These are phyloP conservation scores for Cataglyphis albicans DNA, from an alignment of 2,888 invertebrate genomes.

Conservation along the genomic window DNA sequence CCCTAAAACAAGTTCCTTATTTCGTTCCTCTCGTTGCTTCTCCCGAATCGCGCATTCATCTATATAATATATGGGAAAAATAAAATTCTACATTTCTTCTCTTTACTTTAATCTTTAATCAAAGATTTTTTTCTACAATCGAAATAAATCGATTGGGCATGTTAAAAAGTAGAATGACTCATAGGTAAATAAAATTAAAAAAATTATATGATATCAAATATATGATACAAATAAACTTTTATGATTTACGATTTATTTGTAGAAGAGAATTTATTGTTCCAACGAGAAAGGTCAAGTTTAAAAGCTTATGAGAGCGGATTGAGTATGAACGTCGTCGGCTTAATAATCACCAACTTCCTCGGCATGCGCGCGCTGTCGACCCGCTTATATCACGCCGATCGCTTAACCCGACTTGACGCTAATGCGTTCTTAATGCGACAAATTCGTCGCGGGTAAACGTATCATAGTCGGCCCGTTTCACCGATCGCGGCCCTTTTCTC, in stretches of 20 bases:
- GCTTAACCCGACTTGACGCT: constrained; percentile 81
- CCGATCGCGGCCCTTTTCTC: constrained; percentile 49
- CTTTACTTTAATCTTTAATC: neutral
- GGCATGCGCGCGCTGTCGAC: constrained; percentile 47
- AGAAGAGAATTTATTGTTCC: neutral
- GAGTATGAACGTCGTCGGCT: neutral
- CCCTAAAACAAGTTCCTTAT: constrained; percentile 66
- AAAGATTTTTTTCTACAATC: no score
- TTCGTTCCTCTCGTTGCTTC: neutral
- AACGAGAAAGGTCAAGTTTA: neutral
- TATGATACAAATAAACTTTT: neutral
- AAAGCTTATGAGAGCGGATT: neutral
- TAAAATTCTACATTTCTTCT: neutral
- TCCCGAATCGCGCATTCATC: neutral
- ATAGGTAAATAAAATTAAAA: neutral
- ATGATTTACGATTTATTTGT: neutral
- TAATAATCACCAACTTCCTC: constrained; percentile 15
- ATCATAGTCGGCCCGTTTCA: neutral
- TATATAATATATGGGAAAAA: neutral
- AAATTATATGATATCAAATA: neutral
- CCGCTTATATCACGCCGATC: constrained; percentile 80
- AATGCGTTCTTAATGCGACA: constrained; percentile 83
- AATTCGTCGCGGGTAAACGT: constrained; percentile 78
- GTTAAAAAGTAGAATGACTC: neutral
- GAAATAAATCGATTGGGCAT: neutral